Conservation (phyloP, 2,888 invertebrate species). For the Brachylomia viminalis region DNA sequence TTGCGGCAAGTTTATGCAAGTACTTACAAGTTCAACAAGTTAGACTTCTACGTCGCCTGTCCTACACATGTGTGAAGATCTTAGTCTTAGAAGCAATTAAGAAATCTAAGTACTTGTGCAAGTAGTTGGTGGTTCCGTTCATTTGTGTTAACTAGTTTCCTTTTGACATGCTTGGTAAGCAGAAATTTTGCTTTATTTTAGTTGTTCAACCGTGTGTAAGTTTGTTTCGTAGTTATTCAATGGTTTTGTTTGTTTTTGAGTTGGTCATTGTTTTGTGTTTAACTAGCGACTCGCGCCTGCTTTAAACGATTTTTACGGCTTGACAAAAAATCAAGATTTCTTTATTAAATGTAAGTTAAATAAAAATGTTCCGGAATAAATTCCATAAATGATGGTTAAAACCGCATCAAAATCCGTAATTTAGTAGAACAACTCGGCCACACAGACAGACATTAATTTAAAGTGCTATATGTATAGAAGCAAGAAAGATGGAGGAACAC, state of each 20-base stretch:
- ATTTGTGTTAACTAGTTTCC: conserved; percentile 52
- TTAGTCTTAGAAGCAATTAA: conserved; percentile 59
- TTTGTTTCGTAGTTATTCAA: conserved; percentile 28
- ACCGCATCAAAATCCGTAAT: too few species aligned
- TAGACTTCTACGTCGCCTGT: conserved; percentile 22
- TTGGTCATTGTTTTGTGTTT: neutral
- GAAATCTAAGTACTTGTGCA: conserved; percentile 52
- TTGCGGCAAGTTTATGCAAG: conserved; percentile 12
- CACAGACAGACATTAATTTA: too few species aligned
- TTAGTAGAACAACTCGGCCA: too few species aligned
- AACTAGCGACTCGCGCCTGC: neutral
- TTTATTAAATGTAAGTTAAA: too few species aligned
- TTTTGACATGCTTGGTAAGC: conserved; percentile 42
- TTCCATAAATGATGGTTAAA: too few species aligned
- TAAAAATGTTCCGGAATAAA: too few species aligned
- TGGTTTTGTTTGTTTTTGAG: conserved; percentile 4
- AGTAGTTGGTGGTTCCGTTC: conserved; percentile 40
- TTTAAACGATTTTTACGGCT: too few species aligned
- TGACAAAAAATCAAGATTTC: too few species aligned
- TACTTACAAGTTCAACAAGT: conserved; percentile 34
- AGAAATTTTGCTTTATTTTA: conserved; percentile 28
- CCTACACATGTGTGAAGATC: conserved; percentile 15
- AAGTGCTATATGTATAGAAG: too few species aligned
- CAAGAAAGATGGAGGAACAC: too few species aligned
- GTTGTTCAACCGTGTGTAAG: neutral